Percentiles rank a stretch among this genome's conserved stretches.
These are phyloP conservation scores for Raphicerus campestris DNA, from an alignment of 2,113 vertebrate genomes.

Conservation along the genomic window DNA sequence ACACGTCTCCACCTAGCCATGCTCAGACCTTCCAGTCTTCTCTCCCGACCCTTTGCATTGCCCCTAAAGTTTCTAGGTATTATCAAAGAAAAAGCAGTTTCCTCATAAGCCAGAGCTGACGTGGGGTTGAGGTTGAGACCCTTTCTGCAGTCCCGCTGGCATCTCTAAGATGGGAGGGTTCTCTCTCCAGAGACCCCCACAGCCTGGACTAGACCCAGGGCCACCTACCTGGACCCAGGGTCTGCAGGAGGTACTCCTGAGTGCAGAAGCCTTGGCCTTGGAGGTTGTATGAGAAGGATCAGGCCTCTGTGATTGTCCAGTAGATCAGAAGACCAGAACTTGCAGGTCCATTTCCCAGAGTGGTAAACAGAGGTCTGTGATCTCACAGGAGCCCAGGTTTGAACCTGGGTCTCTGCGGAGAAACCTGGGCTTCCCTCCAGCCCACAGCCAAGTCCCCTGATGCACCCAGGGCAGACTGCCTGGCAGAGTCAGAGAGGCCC, in stretches of 20 bases:
- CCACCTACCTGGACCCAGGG: not conserved
- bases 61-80: not conserved
- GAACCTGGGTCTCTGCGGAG: not conserved
- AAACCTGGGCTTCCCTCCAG: not conserved
- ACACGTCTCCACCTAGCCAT: not conserved
- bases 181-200: not conserved
- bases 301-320: too few relatives aligned
- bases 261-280: not conserved
- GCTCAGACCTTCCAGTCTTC: not conserved
- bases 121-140: not conserved
- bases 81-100: not conserved
- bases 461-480: rapidly evolving
- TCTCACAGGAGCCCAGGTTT: not conserved
- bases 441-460: not conserved
- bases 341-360: not conserved
- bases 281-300: not conserved
- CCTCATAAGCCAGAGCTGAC: not conserved
- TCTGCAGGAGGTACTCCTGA: not conserved
- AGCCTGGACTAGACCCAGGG: not conserved
- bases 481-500: not conserved
- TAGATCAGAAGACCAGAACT: not conserved
- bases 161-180: not conserved
- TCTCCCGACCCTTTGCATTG: too few relatives aligned
- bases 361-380: not conserved
- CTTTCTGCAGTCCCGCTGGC: too few relatives aligned